Evolutionary conservation across 2,113 vertebrate genomes (phyloP).

Genomic region (Pollachius pollachius): DNA sequence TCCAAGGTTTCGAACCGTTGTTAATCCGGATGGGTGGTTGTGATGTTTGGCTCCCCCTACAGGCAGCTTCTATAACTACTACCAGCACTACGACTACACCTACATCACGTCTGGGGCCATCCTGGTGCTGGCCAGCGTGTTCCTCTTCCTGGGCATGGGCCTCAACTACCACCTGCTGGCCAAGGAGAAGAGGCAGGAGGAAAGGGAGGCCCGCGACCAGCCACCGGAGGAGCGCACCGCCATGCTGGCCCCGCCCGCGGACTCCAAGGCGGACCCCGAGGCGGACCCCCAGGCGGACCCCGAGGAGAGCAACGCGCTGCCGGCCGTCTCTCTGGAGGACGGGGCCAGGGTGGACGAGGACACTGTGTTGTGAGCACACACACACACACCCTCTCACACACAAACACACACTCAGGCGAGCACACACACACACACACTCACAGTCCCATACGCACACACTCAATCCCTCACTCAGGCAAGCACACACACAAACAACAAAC

Average conservation of each 20-base stretch:
- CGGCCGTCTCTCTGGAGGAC: conserved; percentile 21
- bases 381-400: conserved; percentile 8
- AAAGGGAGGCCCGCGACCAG: conserved; percentile 58
- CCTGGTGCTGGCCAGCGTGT: conserved; percentile 79
- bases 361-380: conserved; percentile 39
- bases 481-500: background rate
- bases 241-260: conserved; percentile 47
- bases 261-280: too few relatives aligned
- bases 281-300: too few relatives aligned
- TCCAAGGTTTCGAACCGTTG: too few relatives aligned
- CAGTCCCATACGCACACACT: conserved; percentile 1
- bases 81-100: conserved; percentile 87
- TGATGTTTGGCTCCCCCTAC: conserved; percentile 1
- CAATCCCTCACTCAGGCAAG: background rate
- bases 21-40: too few relatives aligned
- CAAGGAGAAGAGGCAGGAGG: conserved; percentile 75
- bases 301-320: conserved; percentile 2
- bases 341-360: conserved; percentile 66
- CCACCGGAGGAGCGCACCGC: conserved; percentile 70
- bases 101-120: conserved; percentile 86
- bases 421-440: background rate
- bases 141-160: conserved; percentile 91
- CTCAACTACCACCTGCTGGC: conserved; percentile 89
- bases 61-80: conserved; percentile 85
- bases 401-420: conserved; percentile 12